Evolutionary conservation across 2,888 invertebrate genomes (phyloP), one percentile per base, ranked within the genome.

Genomic region (Dicyrtomina minuta): DNA sequence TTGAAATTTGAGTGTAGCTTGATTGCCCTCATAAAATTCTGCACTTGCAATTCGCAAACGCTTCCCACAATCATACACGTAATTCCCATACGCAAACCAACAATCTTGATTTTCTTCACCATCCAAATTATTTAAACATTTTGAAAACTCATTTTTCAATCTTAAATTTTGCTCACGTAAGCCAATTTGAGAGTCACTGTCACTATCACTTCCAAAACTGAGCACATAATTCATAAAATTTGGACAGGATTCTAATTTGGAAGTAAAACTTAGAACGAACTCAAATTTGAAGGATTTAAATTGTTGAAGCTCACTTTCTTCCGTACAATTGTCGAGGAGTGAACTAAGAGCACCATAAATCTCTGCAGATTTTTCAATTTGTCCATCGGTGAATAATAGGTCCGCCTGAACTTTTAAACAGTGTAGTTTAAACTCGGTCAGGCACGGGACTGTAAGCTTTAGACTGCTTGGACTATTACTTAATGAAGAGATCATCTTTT

Each of bases 51-150:
- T 33, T 55, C 17, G 15, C 20, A 51, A 22, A 17, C 20, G 10
- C 20, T 33, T 33, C 33, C 33, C 33, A 33, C 33, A 43, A 3
- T 56, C 27, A n/a, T 69, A 69, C 22, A 69, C 39, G 43, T 59
- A 72, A n/a, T 68, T 65, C 1, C 64, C 72, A 44, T 56, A 72
- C 3, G 70, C 59, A 49, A 70, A 70, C 72, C 72, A 72, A 55
- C 20, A 26, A 20, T 55, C 44, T 60, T 62, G 55, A 49, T 60
- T 61, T 15, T n/a, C 41, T 22, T 53, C 55, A 27, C 58, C 33
- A 17, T 46, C 27, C 17, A n/a, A 22, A 3, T 12, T 39, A 20
- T 17, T 58, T 20, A 61, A n/a, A 46, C 43, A 43, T 17, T 61
- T 61, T 1, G 39, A 15, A 58, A 26, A 58, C 17, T 58, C 58